A percentile compares a stretch with the other conserved stretches of the same genome.
Evolutionary conservation across 2,888 invertebrate genomes (phyloP).

Genomic region (Ariolimax columbianus): DNA sequence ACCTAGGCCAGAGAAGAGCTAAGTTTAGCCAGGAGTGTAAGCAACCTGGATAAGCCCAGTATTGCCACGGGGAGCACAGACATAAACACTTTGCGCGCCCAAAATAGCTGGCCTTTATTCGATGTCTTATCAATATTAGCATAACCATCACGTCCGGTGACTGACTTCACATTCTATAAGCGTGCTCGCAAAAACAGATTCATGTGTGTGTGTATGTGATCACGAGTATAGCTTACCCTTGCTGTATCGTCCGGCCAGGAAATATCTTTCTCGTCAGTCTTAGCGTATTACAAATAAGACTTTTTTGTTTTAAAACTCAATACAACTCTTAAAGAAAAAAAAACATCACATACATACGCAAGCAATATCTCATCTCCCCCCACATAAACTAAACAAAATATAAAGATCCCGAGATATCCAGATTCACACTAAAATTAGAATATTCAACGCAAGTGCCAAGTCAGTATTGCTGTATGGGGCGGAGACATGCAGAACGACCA

Average conservation of each 20-base stretch:
- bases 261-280: too few species aligned
- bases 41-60: too few species aligned
- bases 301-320: background rate
- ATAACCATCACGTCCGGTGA: background rate
- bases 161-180: background rate
- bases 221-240: background rate
- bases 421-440: too few species aligned
- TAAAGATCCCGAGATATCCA: too few species aligned
- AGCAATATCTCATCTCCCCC: background rate
- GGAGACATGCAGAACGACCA: too few species aligned
- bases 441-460: too few species aligned
- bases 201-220: too few species aligned
- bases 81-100: background rate
- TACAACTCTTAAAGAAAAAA: background rate
- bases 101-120: background rate
- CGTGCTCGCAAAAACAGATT: background rate
- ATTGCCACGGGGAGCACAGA: background rate
- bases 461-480: too few species aligned
- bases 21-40: too few species aligned
- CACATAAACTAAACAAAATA: too few species aligned
- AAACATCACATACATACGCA: too few species aligned
- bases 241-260: background rate
- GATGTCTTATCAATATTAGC: background rate
- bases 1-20: too few species aligned
- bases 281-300: background rate